Conservation (phyloP, 2,797 vertebrate genomes). For the Sebastiscus albofasciatus region DNA sequence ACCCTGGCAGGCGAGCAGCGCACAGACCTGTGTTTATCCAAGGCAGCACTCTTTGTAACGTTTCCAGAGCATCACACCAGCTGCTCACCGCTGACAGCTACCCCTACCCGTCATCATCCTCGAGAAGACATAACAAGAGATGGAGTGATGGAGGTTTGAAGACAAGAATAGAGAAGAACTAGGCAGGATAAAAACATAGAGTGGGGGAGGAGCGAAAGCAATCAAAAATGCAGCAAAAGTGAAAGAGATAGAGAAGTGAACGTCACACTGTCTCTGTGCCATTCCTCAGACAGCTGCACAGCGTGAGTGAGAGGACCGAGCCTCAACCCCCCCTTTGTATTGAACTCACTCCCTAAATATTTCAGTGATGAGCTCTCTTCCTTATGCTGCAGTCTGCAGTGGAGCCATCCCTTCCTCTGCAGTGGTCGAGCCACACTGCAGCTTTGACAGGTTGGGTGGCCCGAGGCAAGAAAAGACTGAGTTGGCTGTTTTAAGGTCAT, state of each 20-base stretch:
- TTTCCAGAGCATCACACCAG: slow-evolving; percentile 58
- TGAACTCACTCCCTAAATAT: slow-evolving; percentile 83
- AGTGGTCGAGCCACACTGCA: slow-evolving; percentile 70
- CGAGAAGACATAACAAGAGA: slow-evolving; percentile 43
- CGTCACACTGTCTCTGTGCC: slow-evolving; percentile 11
- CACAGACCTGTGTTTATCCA: slow-evolving; percentile 61
- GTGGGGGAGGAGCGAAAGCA: not conserved
- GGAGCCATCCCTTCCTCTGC: slow-evolving; percentile 72
- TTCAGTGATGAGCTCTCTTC: slow-evolving; percentile 78
- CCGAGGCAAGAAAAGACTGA: slow-evolving; percentile 61
- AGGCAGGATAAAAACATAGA: not conserved
- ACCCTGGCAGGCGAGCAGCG: slow-evolving; percentile 47
- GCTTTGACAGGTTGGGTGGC: slow-evolving; percentile 77
- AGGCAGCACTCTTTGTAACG: slow-evolving; percentile 47
- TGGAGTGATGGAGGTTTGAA: slow-evolving; percentile 22
- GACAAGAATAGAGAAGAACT: slow-evolving; percentile 17
- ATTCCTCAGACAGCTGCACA: slow-evolving; percentile 50
- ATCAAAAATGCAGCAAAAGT: slow-evolving; percentile 10
- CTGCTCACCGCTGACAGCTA: slow-evolving; percentile 70
- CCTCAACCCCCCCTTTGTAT: slow-evolving; percentile 65
- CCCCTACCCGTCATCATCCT: slow-evolving; percentile 55
- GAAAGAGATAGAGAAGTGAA: slow-evolving; percentile 21
- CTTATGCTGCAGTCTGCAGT: slow-evolving; percentile 76
- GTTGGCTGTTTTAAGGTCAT: slow-evolving; percentile 74
- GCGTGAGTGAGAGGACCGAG: slow-evolving; percentile 67